A percentile compares a stretch with the other conserved stretches of the same genome.
Evolutionary conservation across 2,797 vertebrate species (phyloP).

Genomic region (Betta splendens): DNA sequence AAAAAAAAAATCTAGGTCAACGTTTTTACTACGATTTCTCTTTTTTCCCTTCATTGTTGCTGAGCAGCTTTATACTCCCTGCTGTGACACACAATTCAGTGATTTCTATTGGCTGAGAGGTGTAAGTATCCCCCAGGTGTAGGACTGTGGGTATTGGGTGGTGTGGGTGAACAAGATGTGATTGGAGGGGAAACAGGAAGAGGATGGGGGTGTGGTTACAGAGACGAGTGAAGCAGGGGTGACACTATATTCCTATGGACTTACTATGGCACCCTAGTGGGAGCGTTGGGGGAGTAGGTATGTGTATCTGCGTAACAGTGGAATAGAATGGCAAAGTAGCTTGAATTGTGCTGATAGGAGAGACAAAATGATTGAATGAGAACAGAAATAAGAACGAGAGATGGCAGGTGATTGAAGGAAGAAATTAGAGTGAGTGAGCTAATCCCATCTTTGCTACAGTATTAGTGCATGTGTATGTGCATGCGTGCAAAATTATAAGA

Average conservation of each 20-base stretch:
- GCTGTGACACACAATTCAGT: conserved; percentile 50
- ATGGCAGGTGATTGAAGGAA: conserved; percentile 40
- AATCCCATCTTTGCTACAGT: conserved; percentile 59
- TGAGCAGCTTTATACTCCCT: conserved; percentile 72
- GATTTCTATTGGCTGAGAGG: conserved; percentile 65
- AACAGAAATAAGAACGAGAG: conserved; percentile 25
- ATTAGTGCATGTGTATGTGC: conserved; percentile 32
- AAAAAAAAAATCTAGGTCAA: conserved; percentile 71
- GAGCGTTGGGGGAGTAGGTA: conserved; percentile 27
- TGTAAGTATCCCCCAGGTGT: conserved; percentile 50
- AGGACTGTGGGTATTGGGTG: conserved; percentile 56
- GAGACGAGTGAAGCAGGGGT: conserved; percentile 44
- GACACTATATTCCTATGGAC: conserved; percentile 70
- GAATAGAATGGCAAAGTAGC: conserved; percentile 33
- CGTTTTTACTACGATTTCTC: conserved; percentile 70
- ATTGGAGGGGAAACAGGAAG: conserved; percentile 67
- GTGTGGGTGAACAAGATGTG: not conserved
- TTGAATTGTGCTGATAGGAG: conserved; percentile 50
- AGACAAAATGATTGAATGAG: conserved; percentile 49
- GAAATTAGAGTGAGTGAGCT: conserved; percentile 47
- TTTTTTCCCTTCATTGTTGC: conserved; percentile 69
- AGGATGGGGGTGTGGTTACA: conserved; percentile 52
- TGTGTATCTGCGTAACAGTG: conserved; percentile 29
- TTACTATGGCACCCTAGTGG: conserved; percentile 69
- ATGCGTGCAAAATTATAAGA: conserved; percentile 17